These are phyloP conservation scores for Arizona elegans DNA, from an alignment of 2,113 vertebrate genomes.

Conservation along the genomic window DNA sequence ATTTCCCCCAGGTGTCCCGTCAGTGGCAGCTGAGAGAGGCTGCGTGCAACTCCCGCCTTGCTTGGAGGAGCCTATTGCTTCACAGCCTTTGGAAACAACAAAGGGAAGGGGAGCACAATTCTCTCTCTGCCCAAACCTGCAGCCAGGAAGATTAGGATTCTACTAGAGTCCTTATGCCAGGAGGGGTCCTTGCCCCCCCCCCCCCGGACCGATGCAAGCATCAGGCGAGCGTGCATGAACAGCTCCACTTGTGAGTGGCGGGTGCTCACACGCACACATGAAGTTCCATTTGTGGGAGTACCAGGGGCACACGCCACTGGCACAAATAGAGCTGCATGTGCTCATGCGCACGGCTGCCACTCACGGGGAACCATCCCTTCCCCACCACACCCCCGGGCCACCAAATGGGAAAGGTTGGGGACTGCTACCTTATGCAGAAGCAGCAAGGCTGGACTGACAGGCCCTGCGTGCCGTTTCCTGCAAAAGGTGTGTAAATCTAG, in stretches of 20 bases:
- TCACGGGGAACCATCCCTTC: background rate
- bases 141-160: background rate
- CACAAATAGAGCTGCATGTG: background rate
- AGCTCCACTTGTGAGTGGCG: background rate
- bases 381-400: accelerated
- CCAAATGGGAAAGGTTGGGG: background rate
- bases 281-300: background rate
- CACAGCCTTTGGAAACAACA: background rate
- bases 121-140: background rate
- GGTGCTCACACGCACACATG: background rate
- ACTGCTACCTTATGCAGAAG: background rate
- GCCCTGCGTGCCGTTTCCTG: background rate
- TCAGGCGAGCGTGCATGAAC: background rate
- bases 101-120: background rate
- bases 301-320: background rate
- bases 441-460: background rate
- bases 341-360: background rate
- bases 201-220: background rate
- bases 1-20: background rate
- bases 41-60: background rate
- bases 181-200: too few relatives aligned
- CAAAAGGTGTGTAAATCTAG: background rate
- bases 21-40: background rate
- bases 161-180: too few relatives aligned
- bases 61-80: background rate